These are phyloP conservation scores for Rhamnusium bicolor DNA, from an alignment of 2,888 invertebrate species.

Conservation along the genomic window DNA sequence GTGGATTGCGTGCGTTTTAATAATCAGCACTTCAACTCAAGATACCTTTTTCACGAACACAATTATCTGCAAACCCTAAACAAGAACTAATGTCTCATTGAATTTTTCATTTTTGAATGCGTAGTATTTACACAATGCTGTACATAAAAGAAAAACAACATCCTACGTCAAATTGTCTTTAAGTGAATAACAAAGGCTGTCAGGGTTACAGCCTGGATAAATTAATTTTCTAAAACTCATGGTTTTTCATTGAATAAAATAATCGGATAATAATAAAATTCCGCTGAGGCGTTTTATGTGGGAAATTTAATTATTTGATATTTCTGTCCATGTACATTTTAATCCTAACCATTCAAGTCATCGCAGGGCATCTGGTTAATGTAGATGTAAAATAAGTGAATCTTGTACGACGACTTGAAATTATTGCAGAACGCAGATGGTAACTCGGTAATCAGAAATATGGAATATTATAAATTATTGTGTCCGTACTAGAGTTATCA, in stretches of 20 bases:
- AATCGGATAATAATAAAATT: background rate
- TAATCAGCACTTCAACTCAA: too few relatives aligned
- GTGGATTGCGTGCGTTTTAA: too few relatives aligned
- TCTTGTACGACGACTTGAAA: background rate
- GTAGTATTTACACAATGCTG: too few relatives aligned
- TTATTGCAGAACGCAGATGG: background rate
- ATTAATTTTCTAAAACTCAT: background rate
- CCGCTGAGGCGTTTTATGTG: background rate
- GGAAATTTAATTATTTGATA: background rate
- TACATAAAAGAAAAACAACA: too few relatives aligned
- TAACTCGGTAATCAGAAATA: background rate
- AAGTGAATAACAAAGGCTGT: background rate
- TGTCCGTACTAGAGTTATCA: too few relatives aligned
- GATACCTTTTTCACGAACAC: too few relatives aligned
- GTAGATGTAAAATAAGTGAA: background rate
- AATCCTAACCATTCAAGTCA: background rate
- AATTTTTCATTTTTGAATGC: too few relatives aligned
- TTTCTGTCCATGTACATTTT: background rate
- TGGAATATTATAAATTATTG: too few relatives aligned
- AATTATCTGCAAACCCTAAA: too few relatives aligned
- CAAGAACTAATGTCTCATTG: too few relatives aligned
- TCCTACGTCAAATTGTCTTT: background rate
- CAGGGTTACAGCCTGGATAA: background rate
- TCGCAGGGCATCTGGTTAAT: background rate
- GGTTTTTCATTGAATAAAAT: background rate